Base-by-base conservation (phyloP, 2,888 invertebrate genomes). In the Carcina quercana region DNA sequence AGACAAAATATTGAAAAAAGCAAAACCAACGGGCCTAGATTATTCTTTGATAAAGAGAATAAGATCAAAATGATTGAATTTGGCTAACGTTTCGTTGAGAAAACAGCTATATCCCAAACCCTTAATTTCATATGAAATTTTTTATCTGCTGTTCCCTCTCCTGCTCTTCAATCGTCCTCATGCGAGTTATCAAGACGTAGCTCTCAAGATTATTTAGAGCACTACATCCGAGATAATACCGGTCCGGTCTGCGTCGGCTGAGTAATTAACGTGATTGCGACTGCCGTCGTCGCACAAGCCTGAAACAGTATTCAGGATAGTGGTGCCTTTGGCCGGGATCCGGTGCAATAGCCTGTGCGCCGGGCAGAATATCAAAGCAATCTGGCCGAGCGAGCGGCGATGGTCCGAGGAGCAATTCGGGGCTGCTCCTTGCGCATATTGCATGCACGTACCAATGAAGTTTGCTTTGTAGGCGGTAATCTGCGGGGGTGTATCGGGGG, bases 401-500 rank as follows among this genome's bases (percentile, higher is more conserved):
- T 56, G 60, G 58, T 59, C 59, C 55, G 64, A 72, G 71, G 66
- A 68, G 70, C 72, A 75, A 75, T 79, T 76, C 69, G 73, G 72
- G 61, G 43, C 46, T 50, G 52, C 76, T 80, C 80, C 82, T 82
- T 82, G 80, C 80, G 82, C 78, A 82, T 79, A 83, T 82, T 80
- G 82, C 80, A 82, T 82, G 72, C 82, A 83, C 82, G 80, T 82
- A 76, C 79, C 82, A 76, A 80, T 79, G 82, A 80, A 82, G 80
- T 80, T 82, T 80, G 82, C 82, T 82, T 79, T 80, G 82, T 82
- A 79, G 82, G 80, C 80, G 78, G 82, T 80, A 82, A 82, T 82
- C 82, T 80, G 70, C 63, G 74, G 75, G 79, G 80, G 79, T 68
- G 72, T 73, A 73, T 75, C 67, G 71, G 55, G 43, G 30, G 43